Conservation (phyloP, 2,113 vertebrate species). For the Eublepharis macularius region DNA sequence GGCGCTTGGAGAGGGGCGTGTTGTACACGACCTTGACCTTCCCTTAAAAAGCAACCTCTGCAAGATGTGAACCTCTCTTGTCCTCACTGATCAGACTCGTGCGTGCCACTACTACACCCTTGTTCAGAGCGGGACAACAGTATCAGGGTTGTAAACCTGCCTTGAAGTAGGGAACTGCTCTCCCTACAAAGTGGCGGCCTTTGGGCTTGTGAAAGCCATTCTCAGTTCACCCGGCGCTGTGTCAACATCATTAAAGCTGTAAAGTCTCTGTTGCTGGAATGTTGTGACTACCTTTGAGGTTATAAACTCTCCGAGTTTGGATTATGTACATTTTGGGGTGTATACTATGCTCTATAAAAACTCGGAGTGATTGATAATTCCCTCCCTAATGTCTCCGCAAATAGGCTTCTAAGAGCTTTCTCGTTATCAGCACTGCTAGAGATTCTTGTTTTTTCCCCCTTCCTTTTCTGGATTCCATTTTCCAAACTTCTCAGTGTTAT, state of each 20-base stretch:
- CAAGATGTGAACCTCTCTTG: not conserved
- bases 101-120: not conserved
- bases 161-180: fast-evolving
- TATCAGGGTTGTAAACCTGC: not conserved
- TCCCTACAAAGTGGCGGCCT: not conserved
- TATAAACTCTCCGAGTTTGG: conserved; percentile 14
- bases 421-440: not conserved
- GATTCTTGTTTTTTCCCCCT: not conserved
- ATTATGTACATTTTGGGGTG: not conserved
- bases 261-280: conserved; percentile 18
- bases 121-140: not conserved
- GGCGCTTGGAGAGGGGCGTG: not conserved
- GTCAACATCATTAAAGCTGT: conserved; percentile 17
- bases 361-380: conserved; percentile 15
- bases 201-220: not conserved
- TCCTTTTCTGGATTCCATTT: not conserved
- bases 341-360: conserved; percentile 5
- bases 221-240: not conserved
- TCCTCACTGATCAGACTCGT: not conserved
- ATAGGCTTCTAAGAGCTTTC: conserved; percentile 26
- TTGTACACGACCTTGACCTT: not conserved
- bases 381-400: fast-evolving
- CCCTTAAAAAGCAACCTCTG: not conserved
- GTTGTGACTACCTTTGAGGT: not conserved
- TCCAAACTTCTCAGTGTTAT: not conserved